These are phyloP conservation scores for Spilogale gracilis DNA, from an alignment of 2,113 vertebrate species.

Conservation along the genomic window DNA sequence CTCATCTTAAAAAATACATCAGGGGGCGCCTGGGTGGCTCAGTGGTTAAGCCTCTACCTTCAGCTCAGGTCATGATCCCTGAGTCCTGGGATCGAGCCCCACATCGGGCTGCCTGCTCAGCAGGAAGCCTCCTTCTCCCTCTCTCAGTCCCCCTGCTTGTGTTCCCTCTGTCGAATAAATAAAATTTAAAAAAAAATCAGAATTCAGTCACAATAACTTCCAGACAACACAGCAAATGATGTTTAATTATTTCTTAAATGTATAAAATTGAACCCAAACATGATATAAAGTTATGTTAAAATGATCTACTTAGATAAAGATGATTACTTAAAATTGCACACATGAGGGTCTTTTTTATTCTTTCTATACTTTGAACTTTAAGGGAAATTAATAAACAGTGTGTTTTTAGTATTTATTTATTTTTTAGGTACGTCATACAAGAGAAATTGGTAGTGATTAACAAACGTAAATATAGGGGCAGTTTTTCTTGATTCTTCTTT, in stretches of 20 bases:
- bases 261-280: neutral
- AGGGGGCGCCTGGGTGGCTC: neutral
- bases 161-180: no score
- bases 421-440: neutral
- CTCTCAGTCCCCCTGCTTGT: no score
- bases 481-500: neutral
- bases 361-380: neutral
- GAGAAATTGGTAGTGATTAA: neutral
- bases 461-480: neutral
- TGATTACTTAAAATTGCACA: neutral
- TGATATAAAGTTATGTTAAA: neutral
- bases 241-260: neutral
- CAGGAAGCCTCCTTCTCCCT: no score
- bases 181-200: neutral
- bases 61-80: no score
- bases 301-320: neutral
- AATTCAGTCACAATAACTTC: neutral
- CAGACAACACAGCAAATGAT: neutral
- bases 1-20: neutral
- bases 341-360: neutral
- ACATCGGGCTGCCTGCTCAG: no score
- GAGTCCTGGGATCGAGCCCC: no score
- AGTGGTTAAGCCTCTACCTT: no score
- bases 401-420: neutral
- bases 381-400: neutral